Conservation (phyloP, 1,140 invertebrate species). For the Nebria ingens region DNA sequence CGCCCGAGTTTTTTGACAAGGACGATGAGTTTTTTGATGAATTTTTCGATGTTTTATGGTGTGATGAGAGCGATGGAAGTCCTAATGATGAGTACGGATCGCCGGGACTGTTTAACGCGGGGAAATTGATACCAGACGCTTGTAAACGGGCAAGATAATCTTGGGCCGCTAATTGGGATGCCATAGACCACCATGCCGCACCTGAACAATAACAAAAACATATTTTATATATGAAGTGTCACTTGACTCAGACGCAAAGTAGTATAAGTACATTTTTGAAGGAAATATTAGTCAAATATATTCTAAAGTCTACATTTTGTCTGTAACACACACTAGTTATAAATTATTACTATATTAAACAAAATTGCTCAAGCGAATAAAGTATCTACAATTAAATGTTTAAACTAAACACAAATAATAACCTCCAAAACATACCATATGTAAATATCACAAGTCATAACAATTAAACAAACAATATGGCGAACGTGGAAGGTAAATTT, state of each 20-base stretch:
- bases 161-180: conserved; percentile 71
- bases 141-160: conserved; percentile 73
- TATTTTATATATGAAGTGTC: not conserved
- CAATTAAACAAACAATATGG: too few relatives aligned
- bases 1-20: not conserved
- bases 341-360: too few relatives aligned
- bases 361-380: too few relatives aligned
- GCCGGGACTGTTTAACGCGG: conserved; percentile 29
- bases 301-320: too few relatives aligned
- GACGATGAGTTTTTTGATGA: conserved; percentile 20
- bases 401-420: too few relatives aligned
- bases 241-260: not conserved
- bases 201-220: conserved; percentile 37
- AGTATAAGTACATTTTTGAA: conserved; percentile 2
- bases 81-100: conserved; percentile 42
- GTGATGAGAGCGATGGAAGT: conserved; percentile 30
- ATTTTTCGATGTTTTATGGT: conserved; percentile 31
- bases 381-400: too few relatives aligned
- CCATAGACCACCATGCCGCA: conserved; percentile 81
- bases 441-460: too few relatives aligned
- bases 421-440: too few relatives aligned
- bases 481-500: too few relatives aligned
- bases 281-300: too few relatives aligned
- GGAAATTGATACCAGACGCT: conserved; percentile 59
- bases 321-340: too few relatives aligned